Conservation (phyloP, 1,140 invertebrate species). For the Heliconius eleuchia region DNA sequence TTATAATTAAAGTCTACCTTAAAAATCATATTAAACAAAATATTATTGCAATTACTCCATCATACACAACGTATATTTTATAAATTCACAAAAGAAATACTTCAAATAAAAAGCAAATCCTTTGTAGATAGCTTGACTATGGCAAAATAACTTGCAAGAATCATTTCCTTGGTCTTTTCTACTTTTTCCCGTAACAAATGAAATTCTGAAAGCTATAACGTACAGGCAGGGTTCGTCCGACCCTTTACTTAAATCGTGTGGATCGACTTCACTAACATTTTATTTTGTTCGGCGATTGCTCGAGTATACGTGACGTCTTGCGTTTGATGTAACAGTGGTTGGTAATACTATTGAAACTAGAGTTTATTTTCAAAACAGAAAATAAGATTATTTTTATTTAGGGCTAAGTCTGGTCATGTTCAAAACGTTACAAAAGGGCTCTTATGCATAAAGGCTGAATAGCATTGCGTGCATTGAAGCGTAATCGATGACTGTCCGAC, state of each 20-base stretch:
- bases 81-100: background rate
- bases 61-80: background rate
- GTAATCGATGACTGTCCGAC: background rate
- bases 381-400: constrained; percentile 29
- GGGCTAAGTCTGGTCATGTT: background rate
- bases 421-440: background rate
- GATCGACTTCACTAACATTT: constrained; percentile 63
- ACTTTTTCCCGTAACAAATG: constrained; percentile 42
- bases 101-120: constrained; percentile 24
- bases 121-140: constrained; percentile 25
- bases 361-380: constrained; percentile 36
- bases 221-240: constrained; percentile 49
- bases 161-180: constrained; percentile 39
- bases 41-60: background rate
- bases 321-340: constrained; percentile 53
- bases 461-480: constrained; percentile 12
- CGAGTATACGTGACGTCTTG: constrained; percentile 55
- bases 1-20: background rate
- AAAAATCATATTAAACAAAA: too few species aligned
- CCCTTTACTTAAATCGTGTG: constrained; percentile 67
- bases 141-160: constrained; percentile 33
- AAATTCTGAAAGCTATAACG: constrained; percentile 52
- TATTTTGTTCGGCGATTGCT: constrained; percentile 57
- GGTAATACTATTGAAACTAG: constrained; percentile 35
- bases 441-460: background rate